Base-by-base conservation (phyloP, 2,113 vertebrate genomes). In the Poeciliopsis retropinna region DNA sequence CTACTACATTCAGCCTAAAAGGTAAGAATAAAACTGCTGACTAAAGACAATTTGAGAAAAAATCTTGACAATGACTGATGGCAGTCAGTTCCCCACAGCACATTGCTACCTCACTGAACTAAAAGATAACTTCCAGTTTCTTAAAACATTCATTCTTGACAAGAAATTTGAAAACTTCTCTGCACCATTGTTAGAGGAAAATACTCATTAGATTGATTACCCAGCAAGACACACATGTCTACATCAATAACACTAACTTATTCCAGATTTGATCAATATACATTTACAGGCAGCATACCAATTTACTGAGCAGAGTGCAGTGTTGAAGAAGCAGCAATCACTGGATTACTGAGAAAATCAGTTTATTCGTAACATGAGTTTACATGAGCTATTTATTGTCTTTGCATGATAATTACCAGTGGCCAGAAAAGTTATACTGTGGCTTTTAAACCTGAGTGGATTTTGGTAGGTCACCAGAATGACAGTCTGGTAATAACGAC, bases 191-290 rank as follows among this genome's bases (percentile, higher is more conserved):
- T 73, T 30, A 60, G 25, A 79, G 64, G 78, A 88, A 81, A 82
- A 54, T 9, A 65, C 77, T 90, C 76, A 71, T 81, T 86, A 65
- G 70, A 85, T 88, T 71, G 83, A 89, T 90, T 87, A 85, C 73
- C 19, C 2, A 51, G 68, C 60, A 82, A 64, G 30, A 78, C 85
- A 89, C 66, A 61, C 32, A 77, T 74, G 82, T 82, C 76, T 32
- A 17, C 60, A 77, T 91, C 89, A 88, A 85, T 90, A 76, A 82
- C 22, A 68, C 79, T 88, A 85, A 91, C 89, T 87, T 78, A 84
- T 72, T 66, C 51, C 77, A 69, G 57, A 72, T 80, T 76, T 67
- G 70, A 89, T 91, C 88, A 73, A 91, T 89, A 85, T 47, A 29
- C n/a, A 71, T 86, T 85, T 83, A 84, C 78, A 82, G 80, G 69